phyloP scores from a whole-genome alignment of 2,113 vertebrate species.

The Corythoichthys haematopterus region DNA sequence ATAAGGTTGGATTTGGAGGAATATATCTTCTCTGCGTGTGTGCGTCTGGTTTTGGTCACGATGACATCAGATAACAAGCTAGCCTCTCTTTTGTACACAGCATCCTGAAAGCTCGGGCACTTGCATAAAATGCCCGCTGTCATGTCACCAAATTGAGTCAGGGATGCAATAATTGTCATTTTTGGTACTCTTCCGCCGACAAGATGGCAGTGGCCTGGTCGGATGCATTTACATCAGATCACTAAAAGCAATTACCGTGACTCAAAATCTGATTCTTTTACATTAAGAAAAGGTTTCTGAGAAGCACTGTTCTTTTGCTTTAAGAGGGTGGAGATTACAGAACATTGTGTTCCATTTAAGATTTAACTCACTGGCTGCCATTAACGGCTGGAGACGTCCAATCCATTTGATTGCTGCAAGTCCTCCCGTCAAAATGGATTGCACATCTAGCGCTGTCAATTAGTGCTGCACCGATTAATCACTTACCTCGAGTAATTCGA shows the following conservation, averaged over 20 bases:
- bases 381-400: too few relatives aligned
- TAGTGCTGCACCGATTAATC: too few relatives aligned
- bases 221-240: not conserved
- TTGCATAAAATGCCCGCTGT: not conserved
- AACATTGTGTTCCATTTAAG: not conserved
- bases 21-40: slow-evolving; percentile 45
- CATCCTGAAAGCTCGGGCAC: slow-evolving; percentile 27
- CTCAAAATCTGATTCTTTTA: not conserved
- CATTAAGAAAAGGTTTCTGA: not conserved
- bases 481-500: too few relatives aligned
- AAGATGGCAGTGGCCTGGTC: slow-evolving; percentile 1
- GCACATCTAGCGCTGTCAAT: too few relatives aligned
- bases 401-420: too few relatives aligned
- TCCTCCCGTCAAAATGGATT: too few relatives aligned
- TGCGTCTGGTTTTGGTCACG: slow-evolving; percentile 48
- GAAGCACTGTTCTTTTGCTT: not conserved
- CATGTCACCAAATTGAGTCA: slow-evolving; percentile 8
- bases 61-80: slow-evolving; percentile 48
- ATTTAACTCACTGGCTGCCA: too few relatives aligned
- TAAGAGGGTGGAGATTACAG: not conserved
- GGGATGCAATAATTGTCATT: slow-evolving; percentile 7
- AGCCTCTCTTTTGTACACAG: slow-evolving; percentile 41
- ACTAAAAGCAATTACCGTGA: not conserved
- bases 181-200: not conserved
- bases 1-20: slow-evolving; percentile 59